Percentiles rank a stretch among this genome's conserved stretches.
Conservation (phyloP, 1,140 invertebrate genomes). For the Bactericera cockerelli region DNA sequence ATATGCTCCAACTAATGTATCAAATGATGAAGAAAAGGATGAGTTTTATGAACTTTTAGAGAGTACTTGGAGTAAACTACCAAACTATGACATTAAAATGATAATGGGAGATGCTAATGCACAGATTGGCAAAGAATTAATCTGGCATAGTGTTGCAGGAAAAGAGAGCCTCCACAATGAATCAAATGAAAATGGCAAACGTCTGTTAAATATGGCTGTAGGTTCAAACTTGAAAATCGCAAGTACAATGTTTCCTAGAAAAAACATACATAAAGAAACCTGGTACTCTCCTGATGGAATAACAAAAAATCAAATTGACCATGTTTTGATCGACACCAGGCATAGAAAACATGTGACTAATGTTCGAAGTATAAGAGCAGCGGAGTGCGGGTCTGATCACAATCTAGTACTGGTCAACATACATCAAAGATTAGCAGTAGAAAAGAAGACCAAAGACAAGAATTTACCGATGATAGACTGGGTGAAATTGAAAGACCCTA, state of each 20-base stretch:
- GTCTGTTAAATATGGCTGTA: slow-evolving; percentile 1
- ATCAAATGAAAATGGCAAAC: slow-evolving; percentile 4
- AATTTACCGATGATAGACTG: too few relatives aligned
- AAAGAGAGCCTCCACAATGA: slow-evolving; percentile 2
- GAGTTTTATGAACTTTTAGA: slow-evolving; percentile 7
- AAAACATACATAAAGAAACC: slow-evolving; percentile 20
- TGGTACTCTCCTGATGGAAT: slow-evolving; percentile 18
- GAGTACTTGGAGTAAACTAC: background rate
- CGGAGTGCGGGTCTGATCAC: slow-evolving; percentile 16
- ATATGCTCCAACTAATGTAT: background rate
- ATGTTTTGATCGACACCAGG: slow-evolving; percentile 16
- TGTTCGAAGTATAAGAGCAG: slow-evolving; percentile 16
- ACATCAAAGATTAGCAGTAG: too few relatives aligned
- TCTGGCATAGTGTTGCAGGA: background rate
- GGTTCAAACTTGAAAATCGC: background rate
- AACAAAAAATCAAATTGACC: slow-evolving; percentile 19
- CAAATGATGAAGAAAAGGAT: slow-evolving; percentile 9
- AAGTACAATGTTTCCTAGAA: slow-evolving; percentile 15
- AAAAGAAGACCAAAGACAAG: too few relatives aligned
- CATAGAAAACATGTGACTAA: slow-evolving; percentile 6
- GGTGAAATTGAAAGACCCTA: too few relatives aligned
- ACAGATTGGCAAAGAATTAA: slow-evolving; percentile 14
- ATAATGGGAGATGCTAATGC: slow-evolving; percentile 18
- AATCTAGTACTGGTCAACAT: slow-evolving; percentile 13
- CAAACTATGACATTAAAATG: slow-evolving; percentile 15